A percentile compares a stretch with the other conserved stretches of the same genome.
Evolutionary conservation across 2,888 invertebrate genomes (phyloP).

Genomic region (Acronicta alni): DNA sequence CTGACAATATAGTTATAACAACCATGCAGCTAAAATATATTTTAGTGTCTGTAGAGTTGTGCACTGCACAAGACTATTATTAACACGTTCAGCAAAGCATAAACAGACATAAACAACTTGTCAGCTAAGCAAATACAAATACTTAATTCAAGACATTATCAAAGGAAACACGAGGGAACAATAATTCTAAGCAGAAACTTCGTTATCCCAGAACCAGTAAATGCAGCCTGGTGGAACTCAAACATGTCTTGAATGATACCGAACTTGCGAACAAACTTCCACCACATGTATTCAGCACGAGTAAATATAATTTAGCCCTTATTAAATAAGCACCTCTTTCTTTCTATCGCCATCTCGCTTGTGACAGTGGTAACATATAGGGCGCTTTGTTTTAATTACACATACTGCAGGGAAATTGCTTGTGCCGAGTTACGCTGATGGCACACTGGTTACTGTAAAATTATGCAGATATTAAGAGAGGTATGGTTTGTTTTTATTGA

Average conservation of each 20-base stretch:
- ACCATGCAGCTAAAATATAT: too few relatives aligned
- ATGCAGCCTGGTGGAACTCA: conserved; percentile 55
- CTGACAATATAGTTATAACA: too few relatives aligned
- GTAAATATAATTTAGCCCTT: conserved; percentile 78
- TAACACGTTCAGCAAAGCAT: conserved; percentile 36
- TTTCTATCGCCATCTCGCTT: conserved; percentile 56
- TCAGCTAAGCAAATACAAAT: conserved; percentile 47
- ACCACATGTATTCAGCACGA: conserved; percentile 68
- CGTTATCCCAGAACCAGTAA: conserved; percentile 61
- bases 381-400: conserved; percentile 81
- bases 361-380: conserved; percentile 68
- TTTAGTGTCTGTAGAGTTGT: background rate
- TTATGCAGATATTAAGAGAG: conserved; percentile 15
- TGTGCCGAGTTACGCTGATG: conserved; percentile 53
- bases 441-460: conserved; percentile 50
- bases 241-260: conserved; percentile 52
- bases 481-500: conserved; percentile 9
- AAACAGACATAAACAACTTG: conserved; percentile 45
- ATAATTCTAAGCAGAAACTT: conserved; percentile 62
- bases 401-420: conserved; percentile 71
- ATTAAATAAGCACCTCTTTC: conserved; percentile 68
- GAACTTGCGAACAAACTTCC: conserved; percentile 61
- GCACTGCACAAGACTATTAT: conserved; percentile 21
- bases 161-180: conserved; percentile 48
- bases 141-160: conserved; percentile 54